These are phyloP conservation scores for Merodon equestris DNA, from an alignment of 2,888 invertebrate species.

Conservation along the genomic window DNA sequence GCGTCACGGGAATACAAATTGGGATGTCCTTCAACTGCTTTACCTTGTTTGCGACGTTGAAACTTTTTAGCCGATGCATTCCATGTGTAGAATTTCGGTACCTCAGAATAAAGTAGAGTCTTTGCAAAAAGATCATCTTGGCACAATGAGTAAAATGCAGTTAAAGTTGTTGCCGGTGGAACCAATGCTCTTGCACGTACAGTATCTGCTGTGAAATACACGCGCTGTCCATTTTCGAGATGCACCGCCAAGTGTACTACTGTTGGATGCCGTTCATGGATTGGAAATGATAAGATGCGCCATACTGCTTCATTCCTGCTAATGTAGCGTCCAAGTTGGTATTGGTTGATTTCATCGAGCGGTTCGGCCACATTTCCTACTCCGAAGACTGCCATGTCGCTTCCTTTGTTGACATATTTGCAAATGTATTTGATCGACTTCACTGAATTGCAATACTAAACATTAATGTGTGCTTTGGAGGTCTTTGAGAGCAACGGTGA, in stretches of 20 bases:
- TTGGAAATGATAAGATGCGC: constrained; percentile 58
- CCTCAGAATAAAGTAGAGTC: constrained; percentile 3
- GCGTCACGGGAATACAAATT: constrained; percentile 18
- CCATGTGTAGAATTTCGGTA: constrained; percentile 16
- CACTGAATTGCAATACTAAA: neutral
- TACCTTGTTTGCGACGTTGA: constrained; percentile 18
- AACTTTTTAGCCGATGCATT: constrained; percentile 21
- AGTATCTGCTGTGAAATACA: constrained; percentile 61
- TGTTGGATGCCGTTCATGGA: constrained; percentile 32
- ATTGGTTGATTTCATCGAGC: constrained; percentile 25
- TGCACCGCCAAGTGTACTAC: constrained; percentile 50
- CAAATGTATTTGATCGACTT: constrained; percentile 39
- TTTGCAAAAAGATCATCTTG: constrained; percentile 70
- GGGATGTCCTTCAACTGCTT: constrained; percentile 28
- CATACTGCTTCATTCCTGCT: constrained; percentile 53
- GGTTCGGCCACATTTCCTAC: constrained; percentile 16
- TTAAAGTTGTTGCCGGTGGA: constrained; percentile 71
- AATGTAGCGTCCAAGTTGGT: constrained; percentile 70
- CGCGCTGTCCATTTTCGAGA: constrained; percentile 64
- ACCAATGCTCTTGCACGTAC: constrained; percentile 62
- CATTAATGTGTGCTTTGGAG: constrained; percentile 10
- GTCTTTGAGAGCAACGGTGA: constrained; percentile 6
- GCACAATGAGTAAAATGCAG: constrained; percentile 74
- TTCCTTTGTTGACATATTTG: constrained; percentile 31
- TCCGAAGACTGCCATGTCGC: constrained; percentile 25